phyloP scores from a whole-genome alignment of 2,113 vertebrate species.

The Piprites chloris region DNA sequence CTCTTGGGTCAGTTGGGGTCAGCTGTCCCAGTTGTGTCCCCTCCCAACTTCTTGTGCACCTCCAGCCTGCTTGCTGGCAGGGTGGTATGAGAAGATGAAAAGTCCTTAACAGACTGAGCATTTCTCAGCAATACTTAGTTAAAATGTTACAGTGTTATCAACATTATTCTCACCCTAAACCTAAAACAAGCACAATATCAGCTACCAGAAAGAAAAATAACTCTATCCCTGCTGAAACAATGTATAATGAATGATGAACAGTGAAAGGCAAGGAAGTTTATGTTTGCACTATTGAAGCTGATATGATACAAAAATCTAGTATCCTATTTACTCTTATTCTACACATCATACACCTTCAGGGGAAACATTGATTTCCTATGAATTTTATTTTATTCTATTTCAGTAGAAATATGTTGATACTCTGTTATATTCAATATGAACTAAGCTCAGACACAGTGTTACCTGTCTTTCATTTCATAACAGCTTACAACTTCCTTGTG shows the following conservation, averaged over 20 bases:
- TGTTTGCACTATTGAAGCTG: not conserved
- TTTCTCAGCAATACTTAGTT: not conserved
- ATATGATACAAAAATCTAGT: not conserved
- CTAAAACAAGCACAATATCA: not conserved
- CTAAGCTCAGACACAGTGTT: not conserved
- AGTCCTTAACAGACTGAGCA: not conserved
- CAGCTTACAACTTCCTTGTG: not conserved
- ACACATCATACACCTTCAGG: not conserved
- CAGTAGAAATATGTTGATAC: not conserved
- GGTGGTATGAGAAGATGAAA: not conserved
- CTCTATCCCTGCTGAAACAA: not conserved
- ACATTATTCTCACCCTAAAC: not conserved
- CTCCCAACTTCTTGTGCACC: not conserved
- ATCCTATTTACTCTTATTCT: not conserved
- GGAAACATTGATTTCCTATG: not conserved
- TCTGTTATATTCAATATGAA: not conserved
- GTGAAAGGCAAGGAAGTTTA: not conserved
- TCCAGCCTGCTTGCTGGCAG: not conserved
- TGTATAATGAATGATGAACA: not conserved
- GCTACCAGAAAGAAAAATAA: not conserved
- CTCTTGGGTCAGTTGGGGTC: not conserved
- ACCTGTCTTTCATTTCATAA: not conserved
- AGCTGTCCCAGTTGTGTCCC: not conserved
- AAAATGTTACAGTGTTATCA: not conserved
- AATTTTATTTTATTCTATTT: not conserved